phyloP scores from a whole-genome alignment of 2,797 vertebrate genomes.

The Avahi laniger region DNA sequence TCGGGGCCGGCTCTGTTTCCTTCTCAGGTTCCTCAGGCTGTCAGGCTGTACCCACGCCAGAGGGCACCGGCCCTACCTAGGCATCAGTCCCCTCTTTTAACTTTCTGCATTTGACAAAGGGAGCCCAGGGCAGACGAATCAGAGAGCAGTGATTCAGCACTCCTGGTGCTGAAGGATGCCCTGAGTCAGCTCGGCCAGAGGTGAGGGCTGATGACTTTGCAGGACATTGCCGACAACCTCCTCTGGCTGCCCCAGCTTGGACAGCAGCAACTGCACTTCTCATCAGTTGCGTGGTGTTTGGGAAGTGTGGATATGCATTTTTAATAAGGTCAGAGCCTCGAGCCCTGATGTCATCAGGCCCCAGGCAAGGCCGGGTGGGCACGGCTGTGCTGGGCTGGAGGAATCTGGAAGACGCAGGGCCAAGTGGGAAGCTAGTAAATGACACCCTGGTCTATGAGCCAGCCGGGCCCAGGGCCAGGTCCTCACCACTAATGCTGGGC shows the following conservation, averaged over 20 bases:
- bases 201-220: background rate
- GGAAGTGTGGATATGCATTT: background rate
- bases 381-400: background rate
- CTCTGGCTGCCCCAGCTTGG: background rate
- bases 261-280: background rate
- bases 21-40: background rate
- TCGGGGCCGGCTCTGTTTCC: background rate
- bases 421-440: background rate
- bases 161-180: background rate
- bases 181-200: background rate
- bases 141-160: background rate
- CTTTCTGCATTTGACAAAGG: background rate
- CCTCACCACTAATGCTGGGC: background rate
- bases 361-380: background rate
- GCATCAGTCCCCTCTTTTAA: accelerated
- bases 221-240: background rate
- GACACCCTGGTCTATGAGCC: background rate
- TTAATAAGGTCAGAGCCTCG: background rate
- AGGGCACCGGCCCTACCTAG: background rate
- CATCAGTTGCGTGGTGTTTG: background rate
- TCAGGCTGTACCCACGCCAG: background rate
- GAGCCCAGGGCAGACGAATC: background rate
- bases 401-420: constrained; percentile 10
- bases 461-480: background rate
- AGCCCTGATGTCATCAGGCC: constrained; percentile 1